Base-by-base conservation (phyloP, 2,888 invertebrate species). In the Lycocerus yunnanus region DNA sequence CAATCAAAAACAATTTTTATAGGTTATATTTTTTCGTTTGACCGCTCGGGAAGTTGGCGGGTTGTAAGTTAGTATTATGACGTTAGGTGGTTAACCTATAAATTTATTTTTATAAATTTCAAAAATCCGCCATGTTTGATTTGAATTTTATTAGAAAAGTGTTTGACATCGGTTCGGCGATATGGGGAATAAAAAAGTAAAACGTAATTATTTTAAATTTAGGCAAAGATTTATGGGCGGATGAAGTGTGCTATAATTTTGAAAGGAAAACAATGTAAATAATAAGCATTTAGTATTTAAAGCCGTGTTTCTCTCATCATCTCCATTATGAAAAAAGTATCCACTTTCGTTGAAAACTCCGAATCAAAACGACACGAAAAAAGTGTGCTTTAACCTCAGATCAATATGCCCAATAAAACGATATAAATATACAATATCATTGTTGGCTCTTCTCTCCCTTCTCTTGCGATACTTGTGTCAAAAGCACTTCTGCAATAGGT, bases 371-470 rank as follows among this genome's bases (percentile, higher is more conserved):
- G 79, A 78, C 81, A 80, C 80, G 80, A 81, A 81, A 43, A 81
- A 80, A 82, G 81, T 80, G 80, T 78, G 75, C 78, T 79, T 76
- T 76, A 80, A 78, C 77, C 77, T 80, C 78, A 80, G 83, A 84
- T 84, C 84, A 84, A 87, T 87, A 86, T 85, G 84, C 86, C 86
- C 86, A 87, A 87, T 87, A 86, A 87, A 85, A 86, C 84, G 84
- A 86, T 85, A 86, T 85, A 86, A 86, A 87, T 85, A 86, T 84
- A 87, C 86, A 86, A 85, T 86, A 86, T 86, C 86, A 83, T 81
- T 84, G 83, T 84, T 81, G 82, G 84, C 83, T 80, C 81, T 78
- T 79, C 83, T 82, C 82, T 63, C 61, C 61, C 61, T 20, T 13
- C 61, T 11, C 16, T 20, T n/a, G 20, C 61, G 16, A 16, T 83